phyloP scores from a whole-genome alignment of 1,140 invertebrate species.

The Caenorhabditis remanei region DNA sequence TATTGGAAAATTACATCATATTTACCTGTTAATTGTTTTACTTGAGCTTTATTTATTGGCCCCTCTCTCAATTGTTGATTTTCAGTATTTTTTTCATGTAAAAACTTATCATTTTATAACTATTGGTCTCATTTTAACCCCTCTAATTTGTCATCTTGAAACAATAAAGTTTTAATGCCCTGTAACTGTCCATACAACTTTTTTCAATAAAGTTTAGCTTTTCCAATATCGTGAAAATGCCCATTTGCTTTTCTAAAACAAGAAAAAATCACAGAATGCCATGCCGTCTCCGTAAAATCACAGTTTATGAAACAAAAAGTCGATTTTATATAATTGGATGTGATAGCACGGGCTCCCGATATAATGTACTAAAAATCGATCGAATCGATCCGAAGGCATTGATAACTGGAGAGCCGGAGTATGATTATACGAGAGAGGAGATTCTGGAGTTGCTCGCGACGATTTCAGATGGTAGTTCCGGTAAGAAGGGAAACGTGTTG shows the following conservation, averaged over 20 bases:
- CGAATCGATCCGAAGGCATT: slow-evolving; percentile 70
- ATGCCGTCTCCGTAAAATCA: slow-evolving; percentile 64
- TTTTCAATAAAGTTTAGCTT: too few relatives aligned
- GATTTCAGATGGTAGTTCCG: slow-evolving; percentile 74
- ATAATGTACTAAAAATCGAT: slow-evolving; percentile 75
- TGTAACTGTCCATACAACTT: background rate
- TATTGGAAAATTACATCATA: too few relatives aligned
- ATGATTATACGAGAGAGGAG: slow-evolving; percentile 72
- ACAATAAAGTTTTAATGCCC: background rate
- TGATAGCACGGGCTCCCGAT: slow-evolving; percentile 71
- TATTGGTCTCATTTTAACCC: background rate
- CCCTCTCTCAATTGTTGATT: background rate
- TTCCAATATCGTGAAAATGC: too few relatives aligned
- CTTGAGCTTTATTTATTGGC: background rate
- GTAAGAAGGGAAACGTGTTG: slow-evolving; percentile 46
- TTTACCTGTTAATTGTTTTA: background rate
- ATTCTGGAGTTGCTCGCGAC: slow-evolving; percentile 75
- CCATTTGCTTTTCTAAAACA: too few relatives aligned
- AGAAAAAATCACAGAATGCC: slow-evolving; percentile 45
- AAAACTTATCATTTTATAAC: background rate
- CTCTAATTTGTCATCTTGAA: background rate
- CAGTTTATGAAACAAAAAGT: slow-evolving; percentile 74
- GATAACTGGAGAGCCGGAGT: slow-evolving; percentile 73
- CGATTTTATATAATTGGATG: slow-evolving; percentile 76
- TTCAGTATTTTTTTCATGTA: slow-evolving; percentile 21